A percentile compares a stretch with the other conserved stretches of the same genome.
Evolutionary conservation across 2,113 vertebrate genomes (phyloP).

Genomic region (Panthera tigris): DNA sequence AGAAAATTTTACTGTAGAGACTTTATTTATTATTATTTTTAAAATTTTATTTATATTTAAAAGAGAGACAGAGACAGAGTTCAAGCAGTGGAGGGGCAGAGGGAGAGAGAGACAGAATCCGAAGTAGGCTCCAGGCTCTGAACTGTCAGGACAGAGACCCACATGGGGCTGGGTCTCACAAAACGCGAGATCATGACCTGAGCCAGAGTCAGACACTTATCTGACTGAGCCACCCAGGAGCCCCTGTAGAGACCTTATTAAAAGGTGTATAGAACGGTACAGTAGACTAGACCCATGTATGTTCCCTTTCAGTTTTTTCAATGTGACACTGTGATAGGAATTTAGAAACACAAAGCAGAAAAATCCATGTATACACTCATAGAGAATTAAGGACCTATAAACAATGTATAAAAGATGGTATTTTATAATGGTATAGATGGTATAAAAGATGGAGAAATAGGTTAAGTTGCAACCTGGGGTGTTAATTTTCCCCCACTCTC

Average conservation of each 20-base stretch:
- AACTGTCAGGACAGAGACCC: no score
- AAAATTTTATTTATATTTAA: no score
- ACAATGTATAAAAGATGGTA: neutral
- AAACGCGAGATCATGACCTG: no score
- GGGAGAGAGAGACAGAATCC: no score
- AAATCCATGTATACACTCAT: neutral
- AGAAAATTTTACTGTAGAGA: neutral
- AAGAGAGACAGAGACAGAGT: no score
- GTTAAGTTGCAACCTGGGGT: neutral
- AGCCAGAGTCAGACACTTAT: no score
- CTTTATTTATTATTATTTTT: no score
- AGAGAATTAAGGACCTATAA: neutral
- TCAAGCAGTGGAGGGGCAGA: no score
- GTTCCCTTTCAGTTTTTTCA: neutral
- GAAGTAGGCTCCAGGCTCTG: no score
- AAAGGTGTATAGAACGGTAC: neutral
- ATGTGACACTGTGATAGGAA: neutral
- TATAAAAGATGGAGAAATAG: neutral
- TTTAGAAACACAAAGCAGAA: neutral
- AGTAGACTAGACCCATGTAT: neutral
- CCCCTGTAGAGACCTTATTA: neutral
- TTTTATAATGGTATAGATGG: no score
- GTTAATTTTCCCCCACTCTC: neutral
- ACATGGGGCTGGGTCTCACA: no score
- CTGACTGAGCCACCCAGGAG: no score